These are phyloP conservation scores for Spodoptera frugiperda DNA, from an alignment of 1,140 invertebrate species.

Conservation along the genomic window DNA sequence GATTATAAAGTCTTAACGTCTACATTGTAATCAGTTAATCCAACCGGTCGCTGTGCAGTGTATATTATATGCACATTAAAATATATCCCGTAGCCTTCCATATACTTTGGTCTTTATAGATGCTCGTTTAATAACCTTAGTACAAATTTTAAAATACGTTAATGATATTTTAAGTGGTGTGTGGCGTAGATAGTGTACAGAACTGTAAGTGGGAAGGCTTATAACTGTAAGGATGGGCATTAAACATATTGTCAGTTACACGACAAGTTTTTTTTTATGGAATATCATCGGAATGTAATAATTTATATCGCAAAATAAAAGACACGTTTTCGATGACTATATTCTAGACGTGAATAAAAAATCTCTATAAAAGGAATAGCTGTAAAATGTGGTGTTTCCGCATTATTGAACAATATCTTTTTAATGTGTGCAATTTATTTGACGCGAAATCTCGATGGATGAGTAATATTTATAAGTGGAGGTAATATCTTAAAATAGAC, in stretches of 20 bases:
- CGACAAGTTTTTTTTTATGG: not conserved
- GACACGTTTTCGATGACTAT: conserved; percentile 7
- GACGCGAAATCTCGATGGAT: conserved; percentile 11
- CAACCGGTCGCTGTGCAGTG: not conserved
- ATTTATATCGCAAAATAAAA: not conserved
- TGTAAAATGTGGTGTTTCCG: conserved; percentile 22
- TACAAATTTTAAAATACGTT: not conserved
- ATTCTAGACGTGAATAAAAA: not conserved
- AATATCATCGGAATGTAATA: not conserved
- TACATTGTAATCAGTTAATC: conserved; percentile 37
- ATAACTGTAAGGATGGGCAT: not conserved
- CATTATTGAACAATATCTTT: conserved; percentile 4
- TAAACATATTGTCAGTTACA: not conserved
- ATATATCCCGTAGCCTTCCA: not conserved
- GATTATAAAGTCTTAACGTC: conserved; percentile 35
- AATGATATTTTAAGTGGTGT: not conserved
- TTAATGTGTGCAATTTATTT: not conserved
- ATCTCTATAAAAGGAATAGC: not conserved
- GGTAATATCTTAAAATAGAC: conserved; percentile 4
- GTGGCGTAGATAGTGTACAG: not conserved
- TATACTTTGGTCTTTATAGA: not conserved
- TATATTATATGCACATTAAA: conserved; percentile 35
- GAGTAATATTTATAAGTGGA: not conserved
- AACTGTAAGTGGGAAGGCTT: too few relatives aligned
- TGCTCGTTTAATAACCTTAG: not conserved